These are phyloP conservation scores for Euura saliciscinereae DNA, from an alignment of 1,140 invertebrate genomes.

Conservation along the genomic window DNA sequence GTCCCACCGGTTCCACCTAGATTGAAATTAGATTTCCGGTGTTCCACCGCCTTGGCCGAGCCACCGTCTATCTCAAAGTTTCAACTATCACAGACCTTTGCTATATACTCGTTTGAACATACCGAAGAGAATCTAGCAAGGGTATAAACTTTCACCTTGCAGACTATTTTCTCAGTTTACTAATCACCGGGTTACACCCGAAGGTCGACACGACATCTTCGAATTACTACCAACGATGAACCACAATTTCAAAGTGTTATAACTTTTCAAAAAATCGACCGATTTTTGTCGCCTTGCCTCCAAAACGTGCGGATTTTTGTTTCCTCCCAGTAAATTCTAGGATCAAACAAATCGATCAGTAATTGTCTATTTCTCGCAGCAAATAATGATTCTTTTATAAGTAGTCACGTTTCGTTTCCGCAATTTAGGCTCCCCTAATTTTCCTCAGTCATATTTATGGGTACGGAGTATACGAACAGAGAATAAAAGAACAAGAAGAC, in stretches of 20 bases:
- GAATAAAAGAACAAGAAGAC: no score
- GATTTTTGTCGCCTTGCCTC: not conserved
- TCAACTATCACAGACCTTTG: no score
- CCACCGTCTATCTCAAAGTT: not conserved
- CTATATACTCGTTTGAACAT: not conserved
- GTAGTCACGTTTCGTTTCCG: not conserved
- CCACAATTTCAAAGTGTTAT: not conserved
- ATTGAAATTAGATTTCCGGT: slow-evolving; percentile 5
- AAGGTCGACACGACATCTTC: no score
- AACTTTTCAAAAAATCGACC: not conserved
- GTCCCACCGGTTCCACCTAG: not conserved
- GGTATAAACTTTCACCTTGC: not conserved
- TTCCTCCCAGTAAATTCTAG: not conserved
- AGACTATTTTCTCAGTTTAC: not conserved
- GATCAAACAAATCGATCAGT: no score
- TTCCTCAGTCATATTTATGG: not conserved
- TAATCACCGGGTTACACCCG: no score
- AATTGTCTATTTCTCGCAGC: no score
- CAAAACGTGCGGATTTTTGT: not conserved
- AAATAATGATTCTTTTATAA: not conserved
- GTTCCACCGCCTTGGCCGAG: not conserved
- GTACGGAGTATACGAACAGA: not conserved
- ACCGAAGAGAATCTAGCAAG: not conserved
- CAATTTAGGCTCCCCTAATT: not conserved
- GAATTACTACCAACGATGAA: no score